Conservation (phyloP, 2,113 vertebrate genomes). For the human region DNA sequence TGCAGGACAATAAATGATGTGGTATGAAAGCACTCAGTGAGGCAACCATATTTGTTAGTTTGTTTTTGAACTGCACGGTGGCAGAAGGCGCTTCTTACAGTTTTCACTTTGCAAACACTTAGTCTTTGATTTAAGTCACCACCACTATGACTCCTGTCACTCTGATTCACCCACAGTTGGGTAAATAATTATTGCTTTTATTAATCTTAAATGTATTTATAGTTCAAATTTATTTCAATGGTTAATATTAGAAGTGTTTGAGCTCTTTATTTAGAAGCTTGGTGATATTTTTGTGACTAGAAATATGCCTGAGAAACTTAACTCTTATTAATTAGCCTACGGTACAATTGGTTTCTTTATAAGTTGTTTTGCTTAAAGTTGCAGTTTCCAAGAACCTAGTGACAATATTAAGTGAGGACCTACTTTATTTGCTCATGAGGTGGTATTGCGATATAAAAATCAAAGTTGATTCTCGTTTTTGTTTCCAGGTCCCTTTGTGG, state of each 20-base stretch:
- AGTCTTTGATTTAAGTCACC: background rate
- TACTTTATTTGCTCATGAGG: rapidly evolving
- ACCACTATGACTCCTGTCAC: background rate
- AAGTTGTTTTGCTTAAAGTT: background rate
- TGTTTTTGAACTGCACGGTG: background rate
- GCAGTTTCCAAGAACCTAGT: background rate
- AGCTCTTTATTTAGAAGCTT: background rate
- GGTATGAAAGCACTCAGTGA: background rate
- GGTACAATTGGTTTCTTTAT: background rate
- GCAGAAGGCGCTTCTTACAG: background rate
- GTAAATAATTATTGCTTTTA: background rate
- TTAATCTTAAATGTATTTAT: background rate
- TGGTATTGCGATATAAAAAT: background rate
- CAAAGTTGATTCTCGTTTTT: background rate
- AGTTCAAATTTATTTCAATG: background rate
- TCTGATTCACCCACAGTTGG: background rate
- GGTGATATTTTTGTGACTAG: background rate
- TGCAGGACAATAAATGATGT: background rate
- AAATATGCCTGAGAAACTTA: background rate
- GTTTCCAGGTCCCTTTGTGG: slow-evolving; percentile 89
- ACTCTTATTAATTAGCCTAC: background rate
- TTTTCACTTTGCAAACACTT: background rate
- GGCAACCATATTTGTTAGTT: background rate
- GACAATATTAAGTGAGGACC: background rate
- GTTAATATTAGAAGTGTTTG: background rate